Conservation (phyloP, 1,140 invertebrate species). For the Drosophila pectinifera region DNA sequence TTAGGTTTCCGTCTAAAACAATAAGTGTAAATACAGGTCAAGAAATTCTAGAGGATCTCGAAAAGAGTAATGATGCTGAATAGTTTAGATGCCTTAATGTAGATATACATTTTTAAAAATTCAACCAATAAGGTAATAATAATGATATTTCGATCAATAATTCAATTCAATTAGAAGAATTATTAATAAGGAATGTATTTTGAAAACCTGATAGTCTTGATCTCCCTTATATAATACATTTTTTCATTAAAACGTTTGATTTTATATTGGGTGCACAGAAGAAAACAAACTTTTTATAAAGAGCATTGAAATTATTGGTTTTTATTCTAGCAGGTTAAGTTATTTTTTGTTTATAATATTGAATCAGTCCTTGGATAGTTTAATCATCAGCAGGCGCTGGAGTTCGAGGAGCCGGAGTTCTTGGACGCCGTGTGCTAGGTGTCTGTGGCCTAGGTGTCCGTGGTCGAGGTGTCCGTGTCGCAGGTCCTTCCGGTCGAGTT, state of each 20-base stretch:
- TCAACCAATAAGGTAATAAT: no score
- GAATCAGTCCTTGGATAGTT: not conserved
- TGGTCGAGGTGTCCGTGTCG: no score
- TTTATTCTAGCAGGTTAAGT: not conserved
- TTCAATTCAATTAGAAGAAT: not conserved
- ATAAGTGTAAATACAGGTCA: not conserved
- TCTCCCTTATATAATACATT: no score
- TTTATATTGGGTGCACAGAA: not conserved
- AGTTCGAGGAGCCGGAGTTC: not conserved
- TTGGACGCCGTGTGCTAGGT: no score
- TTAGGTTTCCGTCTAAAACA: not conserved
- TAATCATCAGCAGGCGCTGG: not conserved
- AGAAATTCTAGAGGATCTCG: not conserved
- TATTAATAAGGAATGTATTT: no score
- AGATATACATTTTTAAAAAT: no score
- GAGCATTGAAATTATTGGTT: conserved; percentile 30
- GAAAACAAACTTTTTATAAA: not conserved
- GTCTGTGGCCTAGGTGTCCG: no score
- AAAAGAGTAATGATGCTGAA: not conserved
- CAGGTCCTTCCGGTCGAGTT: conserved; percentile 5
- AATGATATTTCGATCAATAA: no score
- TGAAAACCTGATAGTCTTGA: no score
- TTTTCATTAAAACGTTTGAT: no score
- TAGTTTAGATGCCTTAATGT: not conserved
- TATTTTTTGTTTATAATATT: not conserved